These are phyloP conservation scores for Ornithoptera priamus DNA, from an alignment of 2,888 invertebrate species.

Conservation along the genomic window DNA sequence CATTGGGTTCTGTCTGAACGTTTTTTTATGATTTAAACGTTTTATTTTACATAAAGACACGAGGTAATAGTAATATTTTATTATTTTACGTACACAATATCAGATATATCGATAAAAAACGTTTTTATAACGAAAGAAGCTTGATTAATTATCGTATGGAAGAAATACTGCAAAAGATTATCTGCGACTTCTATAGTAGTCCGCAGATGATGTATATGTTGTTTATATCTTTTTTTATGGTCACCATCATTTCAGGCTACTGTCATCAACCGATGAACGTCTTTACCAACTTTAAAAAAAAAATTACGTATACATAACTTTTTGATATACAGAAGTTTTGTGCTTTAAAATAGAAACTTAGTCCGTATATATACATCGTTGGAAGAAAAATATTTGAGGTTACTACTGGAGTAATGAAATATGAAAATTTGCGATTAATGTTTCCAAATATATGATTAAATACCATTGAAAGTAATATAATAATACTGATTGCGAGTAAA, in stretches of 20 bases:
- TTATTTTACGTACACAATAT: conserved; percentile 27
- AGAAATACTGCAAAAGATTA: too few relatives aligned
- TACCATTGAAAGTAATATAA: conserved; percentile 11
- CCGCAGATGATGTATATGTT: too few relatives aligned
- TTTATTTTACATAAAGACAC: conserved; percentile 18
- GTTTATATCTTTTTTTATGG: too few relatives aligned
- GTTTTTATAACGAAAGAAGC: not conserved
- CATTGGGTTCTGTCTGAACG: conserved; percentile 35
- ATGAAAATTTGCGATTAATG: not conserved
- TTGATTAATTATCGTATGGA: too few relatives aligned
- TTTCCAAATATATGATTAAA: conserved; percentile 7
- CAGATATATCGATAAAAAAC: conserved; percentile 14
- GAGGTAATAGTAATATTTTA: conserved; percentile 16
- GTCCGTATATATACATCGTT: too few relatives aligned
- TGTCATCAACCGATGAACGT: too few relatives aligned
- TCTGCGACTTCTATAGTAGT: too few relatives aligned
- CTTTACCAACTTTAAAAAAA: too few relatives aligned
- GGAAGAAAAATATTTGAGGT: conserved; percentile 33
- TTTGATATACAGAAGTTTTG: too few relatives aligned
- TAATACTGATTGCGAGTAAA: conserved; percentile 12
- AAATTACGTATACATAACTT: too few relatives aligned
- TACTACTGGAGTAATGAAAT: conserved; percentile 23
- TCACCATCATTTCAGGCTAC: too few relatives aligned
- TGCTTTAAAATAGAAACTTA: too few relatives aligned
- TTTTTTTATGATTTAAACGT: conserved; percentile 16